Evolutionary conservation across 2,797 vertebrate genomes (phyloP).

Genomic region (Numenius phaeopus): DNA sequence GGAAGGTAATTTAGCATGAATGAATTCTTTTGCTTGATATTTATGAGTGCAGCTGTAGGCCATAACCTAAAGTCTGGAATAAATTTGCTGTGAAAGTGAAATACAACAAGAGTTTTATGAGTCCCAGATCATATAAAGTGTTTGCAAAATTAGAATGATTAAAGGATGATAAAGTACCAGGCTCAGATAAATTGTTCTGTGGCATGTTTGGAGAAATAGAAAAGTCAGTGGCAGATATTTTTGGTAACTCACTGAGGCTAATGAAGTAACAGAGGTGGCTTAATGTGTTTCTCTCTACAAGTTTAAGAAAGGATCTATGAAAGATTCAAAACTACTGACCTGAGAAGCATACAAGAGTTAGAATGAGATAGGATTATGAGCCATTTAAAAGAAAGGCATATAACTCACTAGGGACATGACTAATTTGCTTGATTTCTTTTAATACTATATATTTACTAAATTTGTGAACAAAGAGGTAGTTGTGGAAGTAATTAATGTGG

Average conservation of each 20-base stretch:
- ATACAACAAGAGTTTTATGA: constrained; percentile 65
- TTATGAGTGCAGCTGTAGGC: constrained; percentile 69
- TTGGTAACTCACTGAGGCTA: not conserved
- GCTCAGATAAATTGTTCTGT: constrained; percentile 30
- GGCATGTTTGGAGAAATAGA: not conserved
- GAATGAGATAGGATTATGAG: not conserved
- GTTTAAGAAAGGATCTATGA: not conserved
- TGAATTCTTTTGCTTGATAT: constrained; percentile 62
- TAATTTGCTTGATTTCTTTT: not conserved
- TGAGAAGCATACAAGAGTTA: not conserved
- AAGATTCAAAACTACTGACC: not conserved
- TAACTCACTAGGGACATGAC: not conserved
- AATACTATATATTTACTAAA: not conserved
- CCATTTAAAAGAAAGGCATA: not conserved
- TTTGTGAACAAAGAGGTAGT: not conserved
- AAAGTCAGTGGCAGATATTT: not conserved
- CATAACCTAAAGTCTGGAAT: constrained; percentile 68
- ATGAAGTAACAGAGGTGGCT: not conserved
- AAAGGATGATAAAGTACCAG: constrained; percentile 48
- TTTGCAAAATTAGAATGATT: constrained; percentile 64
- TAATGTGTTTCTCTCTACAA: not conserved
- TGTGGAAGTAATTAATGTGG: not conserved
- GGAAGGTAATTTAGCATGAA: constrained; percentile 64
- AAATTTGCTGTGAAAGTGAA: constrained; percentile 67
- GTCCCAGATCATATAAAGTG: constrained; percentile 51